Evolutionary conservation across 2,888 invertebrate genomes (phyloP).

Genomic region (Epirrhoe alternata): DNA sequence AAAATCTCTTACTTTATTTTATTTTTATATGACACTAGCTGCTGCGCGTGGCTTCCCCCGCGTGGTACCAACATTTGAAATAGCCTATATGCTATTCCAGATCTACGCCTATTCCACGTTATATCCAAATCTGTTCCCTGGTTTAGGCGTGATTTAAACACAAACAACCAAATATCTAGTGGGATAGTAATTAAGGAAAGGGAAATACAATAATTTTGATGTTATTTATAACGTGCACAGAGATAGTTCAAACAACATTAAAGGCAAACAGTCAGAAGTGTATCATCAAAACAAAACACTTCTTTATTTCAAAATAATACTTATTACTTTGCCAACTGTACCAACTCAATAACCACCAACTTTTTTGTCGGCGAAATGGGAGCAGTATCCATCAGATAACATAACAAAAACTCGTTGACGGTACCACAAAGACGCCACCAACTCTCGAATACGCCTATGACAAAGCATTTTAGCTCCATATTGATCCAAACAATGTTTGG

Average conservation of each 20-base stretch:
- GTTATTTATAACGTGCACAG: background rate
- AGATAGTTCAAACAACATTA: background rate
- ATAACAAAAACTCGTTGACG: conserved; percentile 80
- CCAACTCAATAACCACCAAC: conserved; percentile 45
- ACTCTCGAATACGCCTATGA: conserved; percentile 84
- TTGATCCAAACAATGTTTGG: conserved; percentile 81
- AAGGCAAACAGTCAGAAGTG: background rate
- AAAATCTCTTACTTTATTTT: no score
- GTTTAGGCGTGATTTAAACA: no score
- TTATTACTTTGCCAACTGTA: background rate
- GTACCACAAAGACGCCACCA: conserved; percentile 81
- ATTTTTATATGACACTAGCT: no score
- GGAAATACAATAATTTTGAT: no score
- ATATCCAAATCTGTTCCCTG: no score
- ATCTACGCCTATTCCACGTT: no score
- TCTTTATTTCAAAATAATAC: background rate
- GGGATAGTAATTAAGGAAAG: no score
- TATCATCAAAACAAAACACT: background rate
- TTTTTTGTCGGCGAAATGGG: conserved; percentile 80
- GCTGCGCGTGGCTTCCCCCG: no score
- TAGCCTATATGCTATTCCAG: no score
- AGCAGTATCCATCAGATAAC: conserved; percentile 84
- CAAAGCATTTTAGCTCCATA: conserved; percentile 84
- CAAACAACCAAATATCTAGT: no score
- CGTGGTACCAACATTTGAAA: no score